phyloP scores from a whole-genome alignment of 1,140 invertebrate species.

The Tyrophagus putrescentiae region DNA sequence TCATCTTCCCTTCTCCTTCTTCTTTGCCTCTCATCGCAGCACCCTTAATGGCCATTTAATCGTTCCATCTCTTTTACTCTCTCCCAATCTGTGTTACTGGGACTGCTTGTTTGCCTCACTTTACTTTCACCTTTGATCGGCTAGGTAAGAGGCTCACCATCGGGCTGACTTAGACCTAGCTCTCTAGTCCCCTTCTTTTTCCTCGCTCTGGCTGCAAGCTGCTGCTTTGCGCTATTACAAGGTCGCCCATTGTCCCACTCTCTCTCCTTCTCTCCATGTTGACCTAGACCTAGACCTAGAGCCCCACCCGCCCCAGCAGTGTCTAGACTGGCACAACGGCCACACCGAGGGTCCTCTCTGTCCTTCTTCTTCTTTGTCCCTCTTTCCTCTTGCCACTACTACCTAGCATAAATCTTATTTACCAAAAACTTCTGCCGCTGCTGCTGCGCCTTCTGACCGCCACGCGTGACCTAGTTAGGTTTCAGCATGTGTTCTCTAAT shows the following conservation, averaged over 20 bases:
- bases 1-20: background rate
- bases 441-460: no score
- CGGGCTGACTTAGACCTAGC: background rate
- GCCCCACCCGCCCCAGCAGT: background rate
- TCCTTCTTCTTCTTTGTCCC: background rate
- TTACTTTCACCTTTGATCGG: background rate
- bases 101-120: background rate
- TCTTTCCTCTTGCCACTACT: no score
- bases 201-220: no score
- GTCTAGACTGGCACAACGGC: conserved; percentile 8
- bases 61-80: background rate
- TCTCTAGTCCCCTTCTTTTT: background rate
- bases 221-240: no score
- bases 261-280: no score
- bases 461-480: no score
- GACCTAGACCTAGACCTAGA: conserved; percentile 12
- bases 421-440: background rate
- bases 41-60: conserved; percentile 7
- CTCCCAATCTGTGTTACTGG: conserved; percentile 8
- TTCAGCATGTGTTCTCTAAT: no score
- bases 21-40: background rate
- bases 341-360: background rate
- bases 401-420: conserved; percentile 15
- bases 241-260: no score
- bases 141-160: background rate